Evolutionary conservation across 2,797 vertebrate genomes (phyloP).

Genomic region (Hirundo rustica): DNA sequence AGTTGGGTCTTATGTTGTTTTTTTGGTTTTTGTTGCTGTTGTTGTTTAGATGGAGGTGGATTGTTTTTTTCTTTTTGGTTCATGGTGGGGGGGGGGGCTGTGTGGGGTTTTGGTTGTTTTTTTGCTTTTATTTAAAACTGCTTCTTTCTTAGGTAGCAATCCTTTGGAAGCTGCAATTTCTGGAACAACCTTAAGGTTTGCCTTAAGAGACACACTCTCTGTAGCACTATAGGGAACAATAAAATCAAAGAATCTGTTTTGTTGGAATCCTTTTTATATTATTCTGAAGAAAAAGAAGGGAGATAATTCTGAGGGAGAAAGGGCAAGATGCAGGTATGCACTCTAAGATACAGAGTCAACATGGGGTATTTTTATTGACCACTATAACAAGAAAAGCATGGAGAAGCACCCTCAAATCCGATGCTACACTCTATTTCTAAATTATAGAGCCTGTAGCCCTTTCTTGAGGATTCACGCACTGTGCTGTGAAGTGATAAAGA

Average conservation of each 20-base stretch:
- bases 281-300: neutral
- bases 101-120: neutral
- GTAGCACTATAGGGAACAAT: neutral
- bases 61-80: neutral
- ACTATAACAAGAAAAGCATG: neutral
- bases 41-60: neutral
- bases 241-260: neutral
- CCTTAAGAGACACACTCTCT: neutral
- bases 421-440: neutral
- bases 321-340: neutral
- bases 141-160: neutral
- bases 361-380: neutral
- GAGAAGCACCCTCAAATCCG: neutral
- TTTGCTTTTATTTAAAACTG: neutral
- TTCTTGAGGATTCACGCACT: neutral
- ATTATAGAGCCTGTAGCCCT: neutral
- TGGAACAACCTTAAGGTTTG: neutral
- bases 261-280: neutral
- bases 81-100: accelerated
- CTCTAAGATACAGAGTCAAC: neutral
- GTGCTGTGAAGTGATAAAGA: neutral
- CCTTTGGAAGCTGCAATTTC: neutral
- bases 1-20: neutral
- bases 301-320: neutral
- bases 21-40: neutral